Evolutionary conservation across 2,888 invertebrate genomes (phyloP).

Genomic region (Sclerodermus sp.): DNA sequence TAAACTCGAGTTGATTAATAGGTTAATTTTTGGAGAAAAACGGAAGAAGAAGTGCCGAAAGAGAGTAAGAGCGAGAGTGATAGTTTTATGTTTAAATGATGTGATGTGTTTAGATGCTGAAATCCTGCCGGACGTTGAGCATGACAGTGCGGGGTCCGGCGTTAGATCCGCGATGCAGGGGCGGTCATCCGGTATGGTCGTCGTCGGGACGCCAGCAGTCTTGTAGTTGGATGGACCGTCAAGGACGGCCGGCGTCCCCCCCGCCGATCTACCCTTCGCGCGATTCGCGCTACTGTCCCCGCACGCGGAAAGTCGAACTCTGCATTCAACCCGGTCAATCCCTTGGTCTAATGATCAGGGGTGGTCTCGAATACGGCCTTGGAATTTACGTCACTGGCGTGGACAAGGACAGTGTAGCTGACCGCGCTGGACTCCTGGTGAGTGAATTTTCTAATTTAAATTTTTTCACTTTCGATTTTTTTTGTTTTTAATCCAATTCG

Average conservation of each 20-base stretch:
- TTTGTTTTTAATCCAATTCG: too few species aligned
- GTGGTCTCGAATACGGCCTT: slow-evolving; percentile 91
- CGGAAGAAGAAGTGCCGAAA: too few species aligned
- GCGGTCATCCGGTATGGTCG: slow-evolving; percentile 55
- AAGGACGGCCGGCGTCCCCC: slow-evolving; percentile 84
- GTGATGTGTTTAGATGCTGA: slow-evolving; percentile 67
- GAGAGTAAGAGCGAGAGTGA: too few species aligned
- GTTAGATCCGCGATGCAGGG: slow-evolving; percentile 64
- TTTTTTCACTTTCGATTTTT: too few species aligned
- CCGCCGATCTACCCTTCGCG: slow-evolving; percentile 69
- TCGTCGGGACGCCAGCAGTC: slow-evolving; percentile 66
- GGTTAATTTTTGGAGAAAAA: too few species aligned
- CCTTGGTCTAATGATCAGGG: slow-evolving; percentile 91
- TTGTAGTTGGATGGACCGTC: slow-evolving; percentile 93
- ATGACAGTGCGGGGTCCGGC: slow-evolving; percentile 87
- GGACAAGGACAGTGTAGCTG: slow-evolving; percentile 90
- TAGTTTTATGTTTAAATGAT: not conserved
- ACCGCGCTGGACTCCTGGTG: slow-evolving; percentile 86
- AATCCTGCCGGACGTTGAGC: slow-evolving; percentile 83
- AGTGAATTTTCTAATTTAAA: too few species aligned
- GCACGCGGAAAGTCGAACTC: slow-evolving; percentile 72
- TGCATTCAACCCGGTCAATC: slow-evolving; percentile 89
- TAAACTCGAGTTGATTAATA: too few species aligned
- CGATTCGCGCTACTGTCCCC: slow-evolving; percentile 49
- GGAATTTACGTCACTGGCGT: slow-evolving; percentile 96